Evolutionary conservation across 2,113 vertebrate genomes (phyloP).

Genomic region (Oncorhynchus clarkii): DNA sequence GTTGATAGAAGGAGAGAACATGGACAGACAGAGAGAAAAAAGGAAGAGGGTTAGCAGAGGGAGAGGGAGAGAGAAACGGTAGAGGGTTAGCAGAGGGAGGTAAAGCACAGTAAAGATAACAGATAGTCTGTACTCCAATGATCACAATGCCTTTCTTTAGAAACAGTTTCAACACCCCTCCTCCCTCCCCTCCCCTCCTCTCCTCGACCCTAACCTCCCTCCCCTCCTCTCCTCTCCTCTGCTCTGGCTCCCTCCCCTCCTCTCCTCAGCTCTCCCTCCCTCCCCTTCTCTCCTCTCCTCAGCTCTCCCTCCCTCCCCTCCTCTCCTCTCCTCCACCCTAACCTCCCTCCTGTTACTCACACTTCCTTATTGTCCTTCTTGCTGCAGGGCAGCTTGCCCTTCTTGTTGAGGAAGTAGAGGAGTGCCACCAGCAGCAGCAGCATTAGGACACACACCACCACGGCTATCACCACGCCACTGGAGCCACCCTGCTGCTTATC

Average conservation of each 20-base stretch:
- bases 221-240: too few species aligned
- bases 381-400: constrained; percentile 76
- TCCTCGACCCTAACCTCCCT: not conserved
- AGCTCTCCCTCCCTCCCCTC: too few species aligned
- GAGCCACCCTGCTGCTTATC: constrained; percentile 76
- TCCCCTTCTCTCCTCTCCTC: too few species aligned
- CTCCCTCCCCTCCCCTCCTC: not conserved
- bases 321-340: not conserved
- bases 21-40: not conserved
- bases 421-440: constrained; percentile 81
- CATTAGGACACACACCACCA: constrained; percentile 86
- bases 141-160: not conserved
- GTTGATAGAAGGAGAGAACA: not conserved
- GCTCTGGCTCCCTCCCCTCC: too few species aligned
- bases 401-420: constrained; percentile 85
- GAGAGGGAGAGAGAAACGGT: not conserved
- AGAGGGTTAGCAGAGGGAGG: not conserved
- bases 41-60: not conserved
- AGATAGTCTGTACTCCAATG: not conserved
- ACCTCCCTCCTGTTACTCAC: constrained; percentile 71
- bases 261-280: too few species aligned
- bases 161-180: not conserved
- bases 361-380: constrained; percentile 76
- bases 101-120: not conserved
- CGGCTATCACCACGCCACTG: constrained; percentile 80